A percentile compares a stretch with the other conserved stretches of the same genome.
These are phyloP conservation scores for Coregonus suidteri DNA, from an alignment of 2,797 vertebrate species.

Conservation along the genomic window DNA sequence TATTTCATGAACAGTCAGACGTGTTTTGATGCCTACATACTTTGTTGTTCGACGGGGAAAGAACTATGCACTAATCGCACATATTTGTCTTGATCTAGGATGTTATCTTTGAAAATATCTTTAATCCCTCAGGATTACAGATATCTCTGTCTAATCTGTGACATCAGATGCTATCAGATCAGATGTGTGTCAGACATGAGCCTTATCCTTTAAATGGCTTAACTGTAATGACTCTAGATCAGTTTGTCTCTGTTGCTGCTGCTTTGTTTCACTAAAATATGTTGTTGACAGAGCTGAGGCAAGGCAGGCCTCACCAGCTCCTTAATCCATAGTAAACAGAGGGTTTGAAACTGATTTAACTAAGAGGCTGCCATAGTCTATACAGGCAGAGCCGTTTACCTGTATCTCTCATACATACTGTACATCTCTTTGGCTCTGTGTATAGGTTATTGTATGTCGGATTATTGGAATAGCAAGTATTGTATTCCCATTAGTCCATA, in stretches of 20 bases:
- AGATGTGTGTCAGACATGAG: conserved; percentile 65
- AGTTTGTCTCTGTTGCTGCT: conserved; percentile 33
- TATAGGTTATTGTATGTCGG: background rate
- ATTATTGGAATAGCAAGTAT: conserved; percentile 10
- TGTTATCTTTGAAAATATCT: conserved; percentile 59
- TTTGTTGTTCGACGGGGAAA: background rate
- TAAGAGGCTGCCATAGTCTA: background rate
- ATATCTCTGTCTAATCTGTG: conserved; percentile 68
- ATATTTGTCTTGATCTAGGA: conserved; percentile 36
- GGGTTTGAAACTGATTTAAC: background rate
- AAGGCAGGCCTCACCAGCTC: background rate
- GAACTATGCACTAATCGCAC: conserved; percentile 38
- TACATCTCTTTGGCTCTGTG: too few species aligned
- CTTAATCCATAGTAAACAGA: background rate
- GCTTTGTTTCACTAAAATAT: conserved; percentile 12
- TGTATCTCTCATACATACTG: background rate
- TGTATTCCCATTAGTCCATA: background rate
- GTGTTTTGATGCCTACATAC: background rate
- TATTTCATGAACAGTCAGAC: background rate
- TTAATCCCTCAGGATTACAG: conserved; percentile 67
- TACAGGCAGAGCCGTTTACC: background rate
- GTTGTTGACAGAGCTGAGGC: background rate
- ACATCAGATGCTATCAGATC: conserved; percentile 62
- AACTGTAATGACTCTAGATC: conserved; percentile 52
- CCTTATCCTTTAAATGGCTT: conserved; percentile 53